Percentiles rank a stretch among this genome's conserved stretches.
These are phyloP conservation scores for Zaprionus camerounensis DNA, from an alignment of 1,140 invertebrate species.

Conservation along the genomic window DNA sequence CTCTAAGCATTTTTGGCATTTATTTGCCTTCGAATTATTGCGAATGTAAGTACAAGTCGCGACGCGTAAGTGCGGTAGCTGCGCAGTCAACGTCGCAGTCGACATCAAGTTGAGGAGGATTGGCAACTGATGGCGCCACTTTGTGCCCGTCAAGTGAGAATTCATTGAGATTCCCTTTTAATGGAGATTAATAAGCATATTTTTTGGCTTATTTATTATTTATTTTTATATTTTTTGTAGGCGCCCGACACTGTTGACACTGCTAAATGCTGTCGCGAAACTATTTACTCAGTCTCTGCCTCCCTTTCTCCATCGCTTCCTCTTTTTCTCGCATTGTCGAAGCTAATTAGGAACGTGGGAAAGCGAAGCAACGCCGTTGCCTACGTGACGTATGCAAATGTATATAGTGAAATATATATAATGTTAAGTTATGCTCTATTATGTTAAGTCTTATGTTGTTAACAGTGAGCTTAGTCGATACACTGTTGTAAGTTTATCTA, in stretches of 20 bases:
- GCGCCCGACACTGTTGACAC: constrained; percentile 62
- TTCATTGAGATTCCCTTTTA: constrained; percentile 82
- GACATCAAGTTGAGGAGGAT: background rate
- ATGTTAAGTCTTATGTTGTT: no score
- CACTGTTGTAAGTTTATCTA: no score
- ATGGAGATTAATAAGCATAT: constrained; percentile 76
- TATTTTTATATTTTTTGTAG: constrained; percentile 18
- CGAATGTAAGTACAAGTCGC: constrained; percentile 43
- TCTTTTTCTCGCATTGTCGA: constrained; percentile 18
- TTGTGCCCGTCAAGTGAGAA: constrained; percentile 53
- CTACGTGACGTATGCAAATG: constrained; percentile 40
- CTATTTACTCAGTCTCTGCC: constrained; percentile 54
- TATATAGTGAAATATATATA: background rate
- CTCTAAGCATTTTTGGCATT: constrained; percentile 60
- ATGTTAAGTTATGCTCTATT: no score
- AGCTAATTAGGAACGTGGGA: constrained; percentile 78
- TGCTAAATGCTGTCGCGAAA: constrained; percentile 79
- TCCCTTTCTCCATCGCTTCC: constrained; percentile 40
- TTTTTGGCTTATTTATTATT: constrained; percentile 27
- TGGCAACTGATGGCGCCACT: constrained; percentile 60
- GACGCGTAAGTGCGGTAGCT: constrained; percentile 52
- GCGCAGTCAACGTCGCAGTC: background rate
- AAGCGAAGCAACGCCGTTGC: background rate
- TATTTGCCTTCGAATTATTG: constrained; percentile 58
- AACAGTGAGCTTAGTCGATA: no score